phyloP scores from a whole-genome alignment of 2,113 vertebrate species.

The Thunnus thynnus region DNA sequence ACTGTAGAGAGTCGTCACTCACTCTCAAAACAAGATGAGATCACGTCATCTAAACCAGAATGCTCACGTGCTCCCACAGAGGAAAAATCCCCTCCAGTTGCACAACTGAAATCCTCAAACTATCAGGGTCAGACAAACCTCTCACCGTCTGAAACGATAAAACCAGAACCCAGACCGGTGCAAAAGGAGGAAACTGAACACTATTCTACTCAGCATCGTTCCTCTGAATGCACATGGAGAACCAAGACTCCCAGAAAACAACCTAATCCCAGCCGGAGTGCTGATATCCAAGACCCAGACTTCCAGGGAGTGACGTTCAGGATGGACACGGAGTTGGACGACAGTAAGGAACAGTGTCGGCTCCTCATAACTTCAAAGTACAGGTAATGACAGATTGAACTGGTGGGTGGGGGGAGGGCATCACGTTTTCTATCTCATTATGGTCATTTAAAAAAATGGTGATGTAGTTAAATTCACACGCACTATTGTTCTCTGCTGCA shows the following conservation, averaged over 20 bases:
- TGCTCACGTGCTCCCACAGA: background rate
- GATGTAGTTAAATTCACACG: background rate
- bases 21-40: background rate
- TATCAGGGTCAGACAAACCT: conserved; percentile 29
- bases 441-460: background rate
- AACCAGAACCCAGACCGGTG: conserved; percentile 22
- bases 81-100: background rate
- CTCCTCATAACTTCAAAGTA: conserved; percentile 87
- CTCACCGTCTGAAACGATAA: conserved; percentile 43
- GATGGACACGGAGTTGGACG: conserved; percentile 82
- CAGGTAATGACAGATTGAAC: conserved; percentile 81
- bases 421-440: background rate
- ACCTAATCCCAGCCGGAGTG: conserved; percentile 81
- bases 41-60: conserved; percentile 12
- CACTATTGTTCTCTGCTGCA: background rate
- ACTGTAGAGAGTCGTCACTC: background rate
- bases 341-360: conserved; percentile 77
- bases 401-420: too few species aligned
- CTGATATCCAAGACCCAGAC: conserved; percentile 81
- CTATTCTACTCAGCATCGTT: background rate
- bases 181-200: conserved; percentile 11
- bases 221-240: background rate
- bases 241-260: conserved; percentile 87
- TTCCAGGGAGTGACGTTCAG: conserved; percentile 89
- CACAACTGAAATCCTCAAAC: background rate